Evolutionary conservation across 2,888 invertebrate species (phyloP).

Genomic region (Acleris emargana): DNA sequence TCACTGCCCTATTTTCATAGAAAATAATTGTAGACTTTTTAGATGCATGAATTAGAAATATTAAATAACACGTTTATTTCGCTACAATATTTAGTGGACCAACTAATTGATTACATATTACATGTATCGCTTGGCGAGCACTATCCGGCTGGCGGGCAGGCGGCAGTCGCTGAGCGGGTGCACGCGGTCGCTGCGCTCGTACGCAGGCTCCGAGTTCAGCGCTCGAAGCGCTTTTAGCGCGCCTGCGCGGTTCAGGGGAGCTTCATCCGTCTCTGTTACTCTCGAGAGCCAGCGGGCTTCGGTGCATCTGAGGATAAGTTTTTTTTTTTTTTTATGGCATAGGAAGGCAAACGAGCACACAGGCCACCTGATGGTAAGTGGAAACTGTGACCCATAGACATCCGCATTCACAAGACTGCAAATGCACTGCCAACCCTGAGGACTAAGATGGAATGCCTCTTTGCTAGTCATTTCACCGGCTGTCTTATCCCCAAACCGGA

Average conservation of each 20-base stretch:
- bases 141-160: conserved; percentile 60
- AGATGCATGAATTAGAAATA: no score
- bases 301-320: conserved; percentile 60
- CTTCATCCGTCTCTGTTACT: conserved; percentile 57
- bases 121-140: conserved; percentile 62
- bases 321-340: no score
- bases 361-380: no score
- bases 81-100: background rate
- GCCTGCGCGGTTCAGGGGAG: conserved; percentile 50
- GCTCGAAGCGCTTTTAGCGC: conserved; percentile 50
- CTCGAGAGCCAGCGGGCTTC: conserved; percentile 74
- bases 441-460: no score
- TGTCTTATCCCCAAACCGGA: no score
- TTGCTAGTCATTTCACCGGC: no score
- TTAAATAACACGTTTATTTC: background rate
- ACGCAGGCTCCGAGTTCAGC: conserved; percentile 61
- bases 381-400: no score
- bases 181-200: conserved; percentile 65
- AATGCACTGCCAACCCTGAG: no score
- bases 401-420: no score
- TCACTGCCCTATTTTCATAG: no score
- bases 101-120: conserved; percentile 35
- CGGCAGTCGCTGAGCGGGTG: conserved; percentile 67
- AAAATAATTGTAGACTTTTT: no score
- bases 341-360: no score